Conservation (phyloP, 2,888 invertebrate species). For the Eubasilissa splendida region DNA sequence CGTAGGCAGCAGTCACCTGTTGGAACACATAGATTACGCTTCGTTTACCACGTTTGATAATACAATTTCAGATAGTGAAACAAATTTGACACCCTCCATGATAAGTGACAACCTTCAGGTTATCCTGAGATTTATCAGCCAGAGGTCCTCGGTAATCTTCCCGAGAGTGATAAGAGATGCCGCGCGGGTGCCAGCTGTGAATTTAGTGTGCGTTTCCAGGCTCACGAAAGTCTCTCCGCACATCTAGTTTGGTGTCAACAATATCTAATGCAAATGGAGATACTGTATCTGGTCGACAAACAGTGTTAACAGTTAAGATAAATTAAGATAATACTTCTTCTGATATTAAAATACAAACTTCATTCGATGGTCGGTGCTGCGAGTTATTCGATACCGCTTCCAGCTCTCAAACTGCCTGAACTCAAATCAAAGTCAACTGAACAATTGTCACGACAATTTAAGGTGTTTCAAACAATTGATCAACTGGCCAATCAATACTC, state of each 20-base stretch:
- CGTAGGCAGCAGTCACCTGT: too few relatives aligned
- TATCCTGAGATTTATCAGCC: slow-evolving; percentile 21
- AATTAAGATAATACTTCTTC: slow-evolving; percentile 57
- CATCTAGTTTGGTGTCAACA: slow-evolving; percentile 51
- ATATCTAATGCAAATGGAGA: slow-evolving; percentile 55
- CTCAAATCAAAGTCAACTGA: too few relatives aligned
- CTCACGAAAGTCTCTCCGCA: slow-evolving; percentile 24
- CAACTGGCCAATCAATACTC: too few relatives aligned
- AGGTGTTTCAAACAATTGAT: too few relatives aligned
- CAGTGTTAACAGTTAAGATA: slow-evolving; percentile 59
- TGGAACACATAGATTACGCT: not conserved
- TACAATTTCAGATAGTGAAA: not conserved
- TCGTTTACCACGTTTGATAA: slow-evolving; percentile 15
- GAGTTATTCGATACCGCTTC: slow-evolving; percentile 45
- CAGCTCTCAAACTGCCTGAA: not conserved
- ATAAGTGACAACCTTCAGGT: slow-evolving; percentile 19
- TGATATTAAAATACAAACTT: slow-evolving; percentile 57
- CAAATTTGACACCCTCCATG: slow-evolving; percentile 5
- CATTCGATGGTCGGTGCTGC: slow-evolving; percentile 48
- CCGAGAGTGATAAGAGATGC: not conserved
- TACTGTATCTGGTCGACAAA: slow-evolving; percentile 56
- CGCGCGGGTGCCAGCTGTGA: not conserved
- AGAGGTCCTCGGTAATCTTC: slow-evolving; percentile 24
- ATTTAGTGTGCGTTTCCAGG: slow-evolving; percentile 1
- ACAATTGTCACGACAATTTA: too few relatives aligned